phyloP scores from a whole-genome alignment of 2,113 vertebrate genomes.

The Piprites chloris region DNA sequence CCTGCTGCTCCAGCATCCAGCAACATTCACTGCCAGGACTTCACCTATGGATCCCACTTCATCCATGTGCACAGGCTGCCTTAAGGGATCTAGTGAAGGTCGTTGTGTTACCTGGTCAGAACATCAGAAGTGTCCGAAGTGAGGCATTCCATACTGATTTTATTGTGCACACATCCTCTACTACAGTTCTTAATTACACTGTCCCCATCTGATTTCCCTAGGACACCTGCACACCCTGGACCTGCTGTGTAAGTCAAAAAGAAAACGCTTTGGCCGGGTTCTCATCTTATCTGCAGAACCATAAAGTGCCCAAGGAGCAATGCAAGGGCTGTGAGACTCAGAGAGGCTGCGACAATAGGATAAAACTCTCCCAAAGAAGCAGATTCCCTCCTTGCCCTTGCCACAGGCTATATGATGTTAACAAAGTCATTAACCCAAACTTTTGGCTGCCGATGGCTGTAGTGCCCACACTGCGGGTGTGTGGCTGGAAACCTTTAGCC shows the following conservation, averaged over 20 bases:
- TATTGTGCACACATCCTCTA: neutral
- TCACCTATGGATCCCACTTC: neutral
- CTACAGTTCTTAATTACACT: neutral
- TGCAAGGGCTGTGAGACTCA: neutral
- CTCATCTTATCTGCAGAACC: neutral
- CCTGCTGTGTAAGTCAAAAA: neutral
- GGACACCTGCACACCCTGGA: neutral
- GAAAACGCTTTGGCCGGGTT: neutral
- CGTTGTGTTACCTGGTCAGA: neutral
- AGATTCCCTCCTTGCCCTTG: neutral
- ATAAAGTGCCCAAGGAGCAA: neutral
- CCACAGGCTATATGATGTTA: neutral
- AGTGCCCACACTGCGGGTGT: neutral
- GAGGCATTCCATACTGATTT: neutral
- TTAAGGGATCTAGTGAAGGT: neutral
- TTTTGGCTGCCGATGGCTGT: neutral
- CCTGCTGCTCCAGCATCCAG: neutral
- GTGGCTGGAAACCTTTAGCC: neutral
- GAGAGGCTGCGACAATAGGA: neutral
- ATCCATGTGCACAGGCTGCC: accelerated
- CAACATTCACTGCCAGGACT: neutral
- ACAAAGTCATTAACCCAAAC: neutral
- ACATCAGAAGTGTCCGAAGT: neutral
- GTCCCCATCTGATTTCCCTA: neutral
- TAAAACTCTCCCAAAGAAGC: neutral